Base-by-base conservation (phyloP, 2,888 invertebrate species). In the Eupithecia insigniata region DNA sequence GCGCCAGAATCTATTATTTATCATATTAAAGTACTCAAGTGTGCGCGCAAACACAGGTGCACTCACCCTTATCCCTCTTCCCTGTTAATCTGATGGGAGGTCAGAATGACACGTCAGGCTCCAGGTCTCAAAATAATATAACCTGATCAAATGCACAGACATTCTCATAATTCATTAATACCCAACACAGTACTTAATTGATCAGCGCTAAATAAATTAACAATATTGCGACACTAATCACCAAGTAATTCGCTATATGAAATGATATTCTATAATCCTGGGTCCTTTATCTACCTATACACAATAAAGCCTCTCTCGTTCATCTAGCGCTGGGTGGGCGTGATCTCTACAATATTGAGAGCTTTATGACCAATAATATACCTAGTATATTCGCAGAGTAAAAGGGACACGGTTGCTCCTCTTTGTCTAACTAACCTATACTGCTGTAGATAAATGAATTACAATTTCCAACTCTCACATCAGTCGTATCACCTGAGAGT, bases 211-310 rank as follows among this genome's bases (percentile, higher is more conserved):
- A 71, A 74, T 73, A 70, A 73, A n/a, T 51, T 66, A 67, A 72
- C 76, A 73, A 78, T 76, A 76, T 65, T 61, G 75, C 75, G 75
- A 58, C 68, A 70, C 76, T 76, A 72, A 79, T 79, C 78, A 73
- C 70, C 75, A 71, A 76, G 73, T 79, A 78, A 81, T 81, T 80
- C 78, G 51, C 70, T 69, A 74, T 65, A 58, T 74, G 12, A 55
- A 12, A 6, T 60, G 30, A 60, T 60, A 30, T 28, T 30, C 0
- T 16, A 18, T 60, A 60, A 18, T 30, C 16, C 60, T 26, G 26
- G 55, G 26, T 14, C 26, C 0, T 46, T 46, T 46, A 46, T n/a
- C 18, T 46, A 46, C 2, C 46, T 46, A 46, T 46, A 46, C 5
- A 43, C n/a, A 22, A 55, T 26, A 55, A 4, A 51, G 10, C 51